These are phyloP conservation scores for Gymnocypris eckloni DNA, from an alignment of 2,797 vertebrate genomes.

Conservation along the genomic window DNA sequence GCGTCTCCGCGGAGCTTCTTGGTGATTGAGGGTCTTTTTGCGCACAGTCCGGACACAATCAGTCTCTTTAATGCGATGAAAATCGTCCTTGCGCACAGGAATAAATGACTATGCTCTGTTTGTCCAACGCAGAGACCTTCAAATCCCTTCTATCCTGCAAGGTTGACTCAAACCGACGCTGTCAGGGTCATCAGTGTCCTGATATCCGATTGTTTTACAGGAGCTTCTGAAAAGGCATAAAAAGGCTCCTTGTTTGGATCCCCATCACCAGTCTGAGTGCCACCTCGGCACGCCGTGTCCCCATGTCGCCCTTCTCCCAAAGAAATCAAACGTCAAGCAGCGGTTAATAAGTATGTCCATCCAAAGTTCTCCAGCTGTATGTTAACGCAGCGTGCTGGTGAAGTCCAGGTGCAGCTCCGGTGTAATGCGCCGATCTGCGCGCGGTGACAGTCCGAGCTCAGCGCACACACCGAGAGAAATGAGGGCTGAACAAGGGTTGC, in stretches of 20 bases:
- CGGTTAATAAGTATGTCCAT: not conserved
- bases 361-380: conserved; percentile 30
- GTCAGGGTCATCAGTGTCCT: conserved; percentile 53
- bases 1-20: conserved; percentile 16
- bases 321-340: conserved; percentile 8
- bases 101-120: conserved; percentile 24
- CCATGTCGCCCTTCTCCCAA: conserved; percentile 71
- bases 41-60: conserved; percentile 48
- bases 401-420: conserved; percentile 20
- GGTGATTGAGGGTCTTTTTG: conserved; percentile 24
- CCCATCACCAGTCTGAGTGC: conserved; percentile 63
- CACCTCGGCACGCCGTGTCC: conserved; percentile 65
- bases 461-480: conserved; percentile 65
- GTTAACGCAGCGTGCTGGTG: conserved; percentile 2
- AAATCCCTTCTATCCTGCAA: not conserved
- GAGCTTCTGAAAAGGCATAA: conserved; percentile 54
- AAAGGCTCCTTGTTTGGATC: conserved; percentile 72
- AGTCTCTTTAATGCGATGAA: conserved; percentile 64
- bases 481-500: conserved; percentile 67
- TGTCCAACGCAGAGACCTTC: conserved; percentile 54
- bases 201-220: conserved; percentile 62
- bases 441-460: conserved; percentile 75
- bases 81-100: conserved; percentile 61
- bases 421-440: conserved; percentile 61
- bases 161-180: conserved; percentile 19